Evolutionary conservation across 2,888 invertebrate species (phyloP).

Genomic region (Ceratothoa steindachneri): DNA sequence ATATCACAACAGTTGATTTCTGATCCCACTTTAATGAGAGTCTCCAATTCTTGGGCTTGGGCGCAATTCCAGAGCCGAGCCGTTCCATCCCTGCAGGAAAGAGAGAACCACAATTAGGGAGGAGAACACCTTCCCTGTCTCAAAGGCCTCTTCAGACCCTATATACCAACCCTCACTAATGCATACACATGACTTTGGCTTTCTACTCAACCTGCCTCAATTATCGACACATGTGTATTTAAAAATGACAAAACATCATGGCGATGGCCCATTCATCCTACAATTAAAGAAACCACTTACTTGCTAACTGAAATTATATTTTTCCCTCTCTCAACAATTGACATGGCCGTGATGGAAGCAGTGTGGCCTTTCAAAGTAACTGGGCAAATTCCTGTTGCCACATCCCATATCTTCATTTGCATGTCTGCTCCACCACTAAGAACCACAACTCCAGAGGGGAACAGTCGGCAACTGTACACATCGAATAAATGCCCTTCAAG

Average conservation of each 20-base stretch:
- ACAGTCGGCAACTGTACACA: conserved; percentile 64
- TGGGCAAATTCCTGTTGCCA: conserved; percentile 65
- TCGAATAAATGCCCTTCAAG: conserved; percentile 66
- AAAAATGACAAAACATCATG: too few species aligned
- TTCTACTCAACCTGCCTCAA: too few species aligned
- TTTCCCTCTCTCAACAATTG: conserved; percentile 64
- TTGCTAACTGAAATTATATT: conserved; percentile 67
- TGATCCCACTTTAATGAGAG: conserved; percentile 58
- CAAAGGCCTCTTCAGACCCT: too few species aligned
- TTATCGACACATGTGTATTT: too few species aligned
- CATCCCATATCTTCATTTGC: conserved; percentile 66
- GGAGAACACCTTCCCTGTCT: neutral
- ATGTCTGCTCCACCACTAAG: conserved; percentile 68
- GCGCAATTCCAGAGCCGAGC: conserved; percentile 69
- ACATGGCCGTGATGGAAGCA: conserved; percentile 62
- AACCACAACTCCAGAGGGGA: conserved; percentile 67
- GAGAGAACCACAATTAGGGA: neutral
- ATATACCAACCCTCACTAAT: too few species aligned
- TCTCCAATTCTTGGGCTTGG: conserved; percentile 59
- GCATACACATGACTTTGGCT: too few species aligned
- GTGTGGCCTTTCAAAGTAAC: conserved; percentile 65
- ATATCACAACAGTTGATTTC: conserved; percentile 62
- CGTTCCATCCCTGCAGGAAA: conserved; percentile 61
- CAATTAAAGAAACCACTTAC: too few species aligned
- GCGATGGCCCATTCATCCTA: too few species aligned